These are phyloP conservation scores for Caenorhabditis afra DNA, from an alignment of 2,888 invertebrate genomes.

Conservation along the genomic window DNA sequence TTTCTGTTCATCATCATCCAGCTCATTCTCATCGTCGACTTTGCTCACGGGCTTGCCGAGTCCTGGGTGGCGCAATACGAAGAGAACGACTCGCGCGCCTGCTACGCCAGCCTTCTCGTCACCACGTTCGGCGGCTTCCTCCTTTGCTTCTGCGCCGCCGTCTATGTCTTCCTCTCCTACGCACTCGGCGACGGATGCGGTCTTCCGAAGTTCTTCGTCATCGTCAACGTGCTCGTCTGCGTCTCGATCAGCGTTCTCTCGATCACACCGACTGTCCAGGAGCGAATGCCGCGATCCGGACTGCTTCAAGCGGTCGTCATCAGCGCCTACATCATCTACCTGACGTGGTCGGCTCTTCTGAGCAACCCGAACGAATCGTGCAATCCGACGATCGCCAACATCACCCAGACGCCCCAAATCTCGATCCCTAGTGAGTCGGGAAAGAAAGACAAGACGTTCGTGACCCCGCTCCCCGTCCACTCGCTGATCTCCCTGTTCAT, in stretches of 20 bases:
- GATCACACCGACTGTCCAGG: conserved; percentile 93
- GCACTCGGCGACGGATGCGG: conserved; percentile 86
- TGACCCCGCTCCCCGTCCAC: conserved; percentile 84
- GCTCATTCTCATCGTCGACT: conserved; percentile 95
- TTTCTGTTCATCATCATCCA: conserved; percentile 97
- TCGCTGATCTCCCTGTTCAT: conserved; percentile 93
- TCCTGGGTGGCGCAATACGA: conserved; percentile 94
- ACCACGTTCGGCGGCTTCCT: conserved; percentile 90
- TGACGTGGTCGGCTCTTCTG: conserved; percentile 98
- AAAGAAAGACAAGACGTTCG: conserved; percentile 61
- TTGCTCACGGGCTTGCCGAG: conserved; percentile 97
- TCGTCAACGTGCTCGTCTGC: conserved; percentile 93
- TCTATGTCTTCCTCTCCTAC: conserved; percentile 91
- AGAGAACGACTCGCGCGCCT: conserved; percentile 90
- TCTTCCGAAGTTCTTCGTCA: conserved; percentile 96
- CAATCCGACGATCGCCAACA: conserved; percentile 84
- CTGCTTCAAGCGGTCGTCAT: conserved; percentile 90
- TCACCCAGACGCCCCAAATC: conserved; percentile 22
- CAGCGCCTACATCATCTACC: conserved; percentile 92
- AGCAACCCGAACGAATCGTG: conserved; percentile 88
- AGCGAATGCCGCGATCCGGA: conserved; percentile 86
- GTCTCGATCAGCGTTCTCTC: conserved; percentile 90
- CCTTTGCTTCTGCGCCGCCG: conserved; percentile 88
- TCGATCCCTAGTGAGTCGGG: conserved; percentile 4
- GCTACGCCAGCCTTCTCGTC: conserved; percentile 88